Evolutionary conservation across 2,113 vertebrate genomes (phyloP).

Genomic region (Pygathrix nemaeus): DNA sequence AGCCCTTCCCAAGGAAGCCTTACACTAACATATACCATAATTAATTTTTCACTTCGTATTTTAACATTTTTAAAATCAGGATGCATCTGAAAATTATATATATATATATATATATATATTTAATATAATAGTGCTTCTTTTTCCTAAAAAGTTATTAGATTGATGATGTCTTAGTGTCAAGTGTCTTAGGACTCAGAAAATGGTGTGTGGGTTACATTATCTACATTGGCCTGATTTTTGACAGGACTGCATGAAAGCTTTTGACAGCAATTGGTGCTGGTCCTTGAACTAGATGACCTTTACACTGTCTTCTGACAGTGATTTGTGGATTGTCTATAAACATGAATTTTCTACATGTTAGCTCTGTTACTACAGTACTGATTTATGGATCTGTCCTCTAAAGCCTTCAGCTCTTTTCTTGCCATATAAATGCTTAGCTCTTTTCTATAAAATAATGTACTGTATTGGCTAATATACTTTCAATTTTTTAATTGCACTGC

Average conservation of each 20-base stretch:
- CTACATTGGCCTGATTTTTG: neutral
- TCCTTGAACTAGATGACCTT: neutral
- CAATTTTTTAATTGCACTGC: neutral
- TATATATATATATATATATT: too few species aligned
- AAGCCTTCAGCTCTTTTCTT: neutral
- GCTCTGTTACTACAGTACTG: neutral
- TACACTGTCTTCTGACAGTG: neutral
- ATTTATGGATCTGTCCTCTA: neutral
- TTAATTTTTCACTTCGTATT: neutral
- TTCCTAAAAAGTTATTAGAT: too few species aligned
- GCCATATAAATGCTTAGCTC: neutral
- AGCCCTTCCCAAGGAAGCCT: too few species aligned
- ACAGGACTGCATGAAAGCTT: neutral
- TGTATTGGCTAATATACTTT: neutral
- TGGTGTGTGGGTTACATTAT: neutral
- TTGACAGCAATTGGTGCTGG: neutral
- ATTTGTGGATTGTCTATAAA: neutral
- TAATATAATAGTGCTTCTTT: too few species aligned
- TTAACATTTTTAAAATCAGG: neutral
- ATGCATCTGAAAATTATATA: too few species aligned
- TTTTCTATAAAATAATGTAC: neutral
- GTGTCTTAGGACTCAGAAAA: neutral
- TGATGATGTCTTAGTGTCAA: neutral
- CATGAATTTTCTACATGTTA: neutral
- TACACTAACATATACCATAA: too few species aligned